A percentile compares a stretch with the other conserved stretches of the same genome.
phyloP scores from a whole-genome alignment of 2,888 invertebrate species.

The Trisateles emortualis region DNA sequence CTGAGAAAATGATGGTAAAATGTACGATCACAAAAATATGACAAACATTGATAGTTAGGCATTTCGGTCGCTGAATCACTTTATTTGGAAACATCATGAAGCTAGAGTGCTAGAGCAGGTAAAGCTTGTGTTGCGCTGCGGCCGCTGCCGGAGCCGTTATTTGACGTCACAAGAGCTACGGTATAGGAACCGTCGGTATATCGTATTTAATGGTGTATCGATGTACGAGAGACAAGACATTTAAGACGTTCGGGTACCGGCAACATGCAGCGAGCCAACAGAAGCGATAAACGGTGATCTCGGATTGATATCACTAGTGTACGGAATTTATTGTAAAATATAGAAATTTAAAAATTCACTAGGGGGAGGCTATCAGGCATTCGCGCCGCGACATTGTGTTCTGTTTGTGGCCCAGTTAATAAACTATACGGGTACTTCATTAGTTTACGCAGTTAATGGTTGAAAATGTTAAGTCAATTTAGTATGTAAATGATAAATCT shows the following conservation, averaged over 20 bases:
- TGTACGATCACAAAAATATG: neutral
- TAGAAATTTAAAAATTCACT: conserved; percentile 66
- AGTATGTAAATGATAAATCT: conserved; percentile 86
- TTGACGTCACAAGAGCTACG: conserved; percentile 18
- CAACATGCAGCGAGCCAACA: conserved; percentile 77
- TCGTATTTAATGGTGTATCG: conserved; percentile 37
- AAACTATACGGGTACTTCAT: conserved; percentile 79
- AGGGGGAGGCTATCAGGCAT: conserved; percentile 86
- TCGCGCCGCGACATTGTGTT: conserved; percentile 81
- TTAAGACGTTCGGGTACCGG: conserved; percentile 57
- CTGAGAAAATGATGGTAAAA: neutral
- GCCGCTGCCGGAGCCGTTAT: conserved; percentile 17
- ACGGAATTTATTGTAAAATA: conserved; percentile 72
- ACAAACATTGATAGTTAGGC: neutral
- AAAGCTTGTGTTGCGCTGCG: conserved; percentile 69
- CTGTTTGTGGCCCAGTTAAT: conserved; percentile 81
- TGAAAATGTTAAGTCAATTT: conserved; percentile 86
- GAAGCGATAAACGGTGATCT: conserved; percentile 80
- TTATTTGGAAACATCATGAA: conserved; percentile 4
- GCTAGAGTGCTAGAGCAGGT: conserved; percentile 43
- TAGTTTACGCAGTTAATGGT: conserved; percentile 87
- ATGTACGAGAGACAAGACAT: conserved; percentile 30
- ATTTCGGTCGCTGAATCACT: conserved; percentile 14
- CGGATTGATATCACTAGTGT: conserved; percentile 79
- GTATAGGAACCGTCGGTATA: conserved; percentile 6